Evolutionary conservation across 2,113 vertebrate species (phyloP), one percentile per base, ranked within the genome.

Genomic region (Brachyhypopomus occidentalis): DNA sequence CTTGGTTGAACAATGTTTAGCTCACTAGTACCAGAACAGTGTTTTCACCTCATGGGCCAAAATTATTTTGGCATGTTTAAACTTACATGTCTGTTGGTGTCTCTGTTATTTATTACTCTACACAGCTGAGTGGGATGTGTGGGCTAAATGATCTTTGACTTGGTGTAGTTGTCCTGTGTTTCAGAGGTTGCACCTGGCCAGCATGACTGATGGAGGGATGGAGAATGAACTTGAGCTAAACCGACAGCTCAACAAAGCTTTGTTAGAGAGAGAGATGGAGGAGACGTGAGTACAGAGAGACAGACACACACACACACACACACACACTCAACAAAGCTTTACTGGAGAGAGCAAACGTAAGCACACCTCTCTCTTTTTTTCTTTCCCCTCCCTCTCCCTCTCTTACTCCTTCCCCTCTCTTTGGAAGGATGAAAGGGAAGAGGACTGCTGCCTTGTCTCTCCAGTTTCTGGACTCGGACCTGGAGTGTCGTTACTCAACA

Each of bases 401-500:
- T 70, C 58, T 56, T 58, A 72, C 23, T 77, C 41, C 55, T 16
- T 56, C 1, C 0, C 19, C 22, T 77, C 30, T 20, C 82, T 76
- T 45, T n/a, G 1, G 1, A 89, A 98, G 96, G 85, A 85, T 95
- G 72, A 96, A 95, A 88, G 94, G 94, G 85, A 94, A 94, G 79
- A 89, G 93, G 87, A 95, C 96, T 5, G 95, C 94, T 74, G 81
- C 90, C 0, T 82, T 96, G 20, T 94, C 95, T 34, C 90, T 99
- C 87, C 89, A 93, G 8, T 98, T 98, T 85, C 87, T 95, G 72
- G 96, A 96, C 56, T 90, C 92, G 0, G 94, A 95, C 45, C 88
- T 98, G 89, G 97, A 98, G 84, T 94, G 91, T 0, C 95, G 93
- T 20, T 98, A 96, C 91, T 97, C 96, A 0, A 93, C 96, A 20